phyloP scores from a whole-genome alignment of 1,140 invertebrate genomes.

The Rhagoletis pomonella region DNA sequence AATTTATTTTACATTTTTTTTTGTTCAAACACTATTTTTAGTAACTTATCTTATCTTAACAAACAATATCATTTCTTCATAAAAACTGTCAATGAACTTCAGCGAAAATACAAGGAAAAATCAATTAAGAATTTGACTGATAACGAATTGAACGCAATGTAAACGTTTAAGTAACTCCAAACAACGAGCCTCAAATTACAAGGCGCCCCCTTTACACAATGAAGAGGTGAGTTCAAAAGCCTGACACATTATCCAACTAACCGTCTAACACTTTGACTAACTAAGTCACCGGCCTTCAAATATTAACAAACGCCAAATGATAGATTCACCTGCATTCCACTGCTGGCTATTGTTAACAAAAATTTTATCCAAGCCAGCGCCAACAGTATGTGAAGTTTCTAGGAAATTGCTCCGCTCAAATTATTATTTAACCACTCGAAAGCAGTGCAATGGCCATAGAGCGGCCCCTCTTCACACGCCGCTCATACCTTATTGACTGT shows the following conservation, averaged over 20 bases:
- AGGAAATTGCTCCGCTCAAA: conserved; percentile 19
- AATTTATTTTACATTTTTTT: too few species aligned
- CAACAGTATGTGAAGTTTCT: not conserved
- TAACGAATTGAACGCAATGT: not conserved
- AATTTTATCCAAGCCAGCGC: not conserved
- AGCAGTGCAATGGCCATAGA: not conserved
- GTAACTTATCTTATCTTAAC: not conserved
- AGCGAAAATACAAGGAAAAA: not conserved
- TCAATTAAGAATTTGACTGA: not conserved
- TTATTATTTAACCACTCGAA: not conserved
- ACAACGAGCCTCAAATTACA: not conserved
- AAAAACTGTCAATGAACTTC: conserved; percentile 42
- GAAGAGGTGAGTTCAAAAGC: too few species aligned
- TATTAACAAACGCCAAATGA: not conserved
- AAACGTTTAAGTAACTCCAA: not conserved
- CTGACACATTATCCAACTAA: not conserved
- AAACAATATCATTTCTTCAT: not conserved
- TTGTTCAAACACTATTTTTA: too few species aligned
- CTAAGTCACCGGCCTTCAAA: not conserved
- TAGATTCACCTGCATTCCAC: not conserved
- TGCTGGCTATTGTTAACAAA: not conserved
- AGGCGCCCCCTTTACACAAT: not conserved
- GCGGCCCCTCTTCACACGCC: not conserved
- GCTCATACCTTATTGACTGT: not conserved
- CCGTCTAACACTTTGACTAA: not conserved